Conservation (phyloP, 2,113 vertebrate species). For the Rhea pennata region DNA sequence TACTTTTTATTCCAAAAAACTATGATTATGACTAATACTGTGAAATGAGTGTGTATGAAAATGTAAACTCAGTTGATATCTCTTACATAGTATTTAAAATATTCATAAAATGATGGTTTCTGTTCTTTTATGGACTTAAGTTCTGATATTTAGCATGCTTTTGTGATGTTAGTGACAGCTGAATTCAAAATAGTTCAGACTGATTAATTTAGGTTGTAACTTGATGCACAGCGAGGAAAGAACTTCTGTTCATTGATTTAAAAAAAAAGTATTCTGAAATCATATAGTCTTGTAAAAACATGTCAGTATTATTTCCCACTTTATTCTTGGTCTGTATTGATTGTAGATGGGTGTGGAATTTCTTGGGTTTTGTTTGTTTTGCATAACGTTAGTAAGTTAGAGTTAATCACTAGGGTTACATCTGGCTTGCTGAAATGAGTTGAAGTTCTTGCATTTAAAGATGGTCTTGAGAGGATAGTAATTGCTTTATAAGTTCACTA, state of each 20-base stretch:
- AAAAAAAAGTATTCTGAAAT: slow-evolving; percentile 22
- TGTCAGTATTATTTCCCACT: neutral
- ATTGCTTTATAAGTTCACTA: neutral
- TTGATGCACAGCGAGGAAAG: neutral
- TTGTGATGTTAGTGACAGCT: neutral
- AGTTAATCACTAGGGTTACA: neutral
- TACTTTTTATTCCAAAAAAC: slow-evolving; percentile 13
- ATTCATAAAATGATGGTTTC: neutral
- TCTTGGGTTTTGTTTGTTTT: neutral
- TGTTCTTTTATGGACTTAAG: neutral
- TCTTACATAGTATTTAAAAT: neutral
- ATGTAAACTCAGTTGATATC: neutral
- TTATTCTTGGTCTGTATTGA: neutral
- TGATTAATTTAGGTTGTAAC: neutral
- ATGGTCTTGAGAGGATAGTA: neutral
- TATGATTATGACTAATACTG: slow-evolving; percentile 23
- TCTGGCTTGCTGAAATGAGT: neutral
- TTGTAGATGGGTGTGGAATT: neutral
- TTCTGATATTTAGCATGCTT: neutral
- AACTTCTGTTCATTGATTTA: neutral
- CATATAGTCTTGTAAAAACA: neutral
- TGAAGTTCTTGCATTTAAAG: neutral
- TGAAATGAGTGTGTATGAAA: neutral
- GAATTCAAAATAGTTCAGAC: neutral
- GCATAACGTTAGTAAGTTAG: neutral